Evolutionary conservation across 2,888 invertebrate species (phyloP), one percentile per base, ranked within the genome.

Genomic region (Nycteola revayana): DNA sequence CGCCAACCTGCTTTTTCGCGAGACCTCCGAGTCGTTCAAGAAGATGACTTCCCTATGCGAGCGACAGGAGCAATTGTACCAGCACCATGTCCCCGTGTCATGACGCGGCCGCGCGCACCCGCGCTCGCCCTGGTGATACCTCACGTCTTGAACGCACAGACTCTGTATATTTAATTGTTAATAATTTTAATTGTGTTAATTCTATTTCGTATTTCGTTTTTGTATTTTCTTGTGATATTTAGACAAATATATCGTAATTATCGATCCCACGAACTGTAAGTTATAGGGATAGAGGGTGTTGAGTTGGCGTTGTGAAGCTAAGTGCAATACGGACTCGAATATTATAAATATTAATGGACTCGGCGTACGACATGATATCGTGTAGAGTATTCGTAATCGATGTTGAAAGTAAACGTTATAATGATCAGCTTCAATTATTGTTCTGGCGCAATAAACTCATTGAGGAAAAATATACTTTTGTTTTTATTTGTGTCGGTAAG

Each of bases 331-430:
- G 66, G 79, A 80, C 75, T 76, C 59, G 72, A 72, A 76, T 84
- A 76, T 81, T 78, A 75, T 80, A 78, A 82, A 81, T 81, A 78
- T 81, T 78, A 78, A 80, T 82, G 74, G 74, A 75, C 67, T 72
- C 54, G 72, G 67, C 61, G 75, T 77, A 71, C 79, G 79, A 74
- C 72, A 72, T 77, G 70, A 61, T 81, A 77, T 79, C 82, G 84
- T 81, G 86, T 86, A 86, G 79, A 82, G 66, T 81, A 79, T 75
- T 82, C 76, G 77, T 87, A 88, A 86, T 89, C 75, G 86, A 87
- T 89, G 89, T 89, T 89, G 88, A 89, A 86, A 89, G 83, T 89
- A 86, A 87, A 80, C 84, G 88, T 89, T 87, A 80, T 81, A 65
- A 81, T 84, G 86, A 86, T 84, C 85, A 77, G 88, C 87, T 87